Percentiles rank a stretch among this genome's conserved stretches.
These are phyloP conservation scores for Clamator glandarius DNA, from an alignment of 2,797 vertebrate genomes.

Conservation along the genomic window DNA sequence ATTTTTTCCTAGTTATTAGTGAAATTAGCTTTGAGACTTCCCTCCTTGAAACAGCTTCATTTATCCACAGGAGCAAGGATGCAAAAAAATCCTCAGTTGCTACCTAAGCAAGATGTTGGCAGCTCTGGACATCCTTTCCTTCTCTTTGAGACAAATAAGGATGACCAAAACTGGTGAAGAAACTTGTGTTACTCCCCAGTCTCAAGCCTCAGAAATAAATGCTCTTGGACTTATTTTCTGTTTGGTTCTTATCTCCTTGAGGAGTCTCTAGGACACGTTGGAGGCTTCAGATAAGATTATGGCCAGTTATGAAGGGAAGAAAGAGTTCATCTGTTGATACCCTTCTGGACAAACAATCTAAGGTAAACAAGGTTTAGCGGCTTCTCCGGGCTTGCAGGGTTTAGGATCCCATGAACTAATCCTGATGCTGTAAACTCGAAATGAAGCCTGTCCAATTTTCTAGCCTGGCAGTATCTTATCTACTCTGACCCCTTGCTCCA, in stretches of 20 bases:
- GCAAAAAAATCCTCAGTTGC: background rate
- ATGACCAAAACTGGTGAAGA: background rate
- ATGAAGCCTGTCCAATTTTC: background rate
- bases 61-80: background rate
- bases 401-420: background rate
- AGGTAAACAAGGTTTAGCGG: constrained; percentile 29
- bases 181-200: background rate
- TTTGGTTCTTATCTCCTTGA: background rate
- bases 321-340: background rate
- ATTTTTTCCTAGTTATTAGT: background rate
- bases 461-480: background rate
- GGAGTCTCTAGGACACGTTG: background rate
- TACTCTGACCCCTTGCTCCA: fast-evolving
- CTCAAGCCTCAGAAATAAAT: background rate
- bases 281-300: constrained; percentile 43
- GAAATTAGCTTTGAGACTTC: background rate
- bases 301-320: background rate
- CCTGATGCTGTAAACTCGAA: background rate
- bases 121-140: background rate
- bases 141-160: background rate
- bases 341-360: constrained; percentile 19
- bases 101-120: background rate
- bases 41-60: background rate
- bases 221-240: background rate
- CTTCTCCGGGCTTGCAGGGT: background rate